phyloP scores from a whole-genome alignment of 2,113 vertebrate species.

The Microcebus tavaratra region DNA sequence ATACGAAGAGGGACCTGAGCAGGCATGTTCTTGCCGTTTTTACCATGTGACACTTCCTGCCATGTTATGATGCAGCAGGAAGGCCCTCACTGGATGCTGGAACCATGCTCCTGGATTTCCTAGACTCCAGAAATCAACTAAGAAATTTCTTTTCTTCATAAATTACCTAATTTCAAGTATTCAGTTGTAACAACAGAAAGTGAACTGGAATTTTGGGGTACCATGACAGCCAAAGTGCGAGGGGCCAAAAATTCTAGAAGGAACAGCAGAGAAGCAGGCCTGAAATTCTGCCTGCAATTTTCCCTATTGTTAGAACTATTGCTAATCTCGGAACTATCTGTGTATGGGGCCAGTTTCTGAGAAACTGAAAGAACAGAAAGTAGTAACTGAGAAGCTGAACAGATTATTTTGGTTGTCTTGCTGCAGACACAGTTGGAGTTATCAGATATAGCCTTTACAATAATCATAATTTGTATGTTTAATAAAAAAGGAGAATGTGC shows the following conservation, averaged over 20 bases:
- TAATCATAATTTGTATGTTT: neutral
- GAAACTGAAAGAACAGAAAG: neutral
- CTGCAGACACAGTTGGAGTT: neutral
- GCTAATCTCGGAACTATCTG: neutral
- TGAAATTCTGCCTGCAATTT: neutral
- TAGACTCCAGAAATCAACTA: neutral
- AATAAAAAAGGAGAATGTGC: too few species aligned
- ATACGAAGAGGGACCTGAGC: too few species aligned
- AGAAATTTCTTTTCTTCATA: neutral
- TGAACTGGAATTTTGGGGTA: neutral
- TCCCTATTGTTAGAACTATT: neutral
- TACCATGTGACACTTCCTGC: neutral
- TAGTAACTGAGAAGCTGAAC: neutral
- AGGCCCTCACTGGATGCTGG: neutral
- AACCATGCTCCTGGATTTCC: neutral
- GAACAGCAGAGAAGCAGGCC: neutral
- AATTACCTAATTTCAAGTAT: neutral
- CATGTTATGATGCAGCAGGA: neutral
- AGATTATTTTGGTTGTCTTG: neutral
- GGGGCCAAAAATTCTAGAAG: neutral
- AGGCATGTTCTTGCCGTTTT: too few species aligned
- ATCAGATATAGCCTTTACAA: neutral
- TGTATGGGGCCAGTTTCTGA: neutral
- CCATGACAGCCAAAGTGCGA: neutral
- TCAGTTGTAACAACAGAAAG: neutral